These are phyloP conservation scores for Xiphophorus maculatus DNA, from an alignment of 2,113 vertebrate genomes.

Conservation along the genomic window DNA sequence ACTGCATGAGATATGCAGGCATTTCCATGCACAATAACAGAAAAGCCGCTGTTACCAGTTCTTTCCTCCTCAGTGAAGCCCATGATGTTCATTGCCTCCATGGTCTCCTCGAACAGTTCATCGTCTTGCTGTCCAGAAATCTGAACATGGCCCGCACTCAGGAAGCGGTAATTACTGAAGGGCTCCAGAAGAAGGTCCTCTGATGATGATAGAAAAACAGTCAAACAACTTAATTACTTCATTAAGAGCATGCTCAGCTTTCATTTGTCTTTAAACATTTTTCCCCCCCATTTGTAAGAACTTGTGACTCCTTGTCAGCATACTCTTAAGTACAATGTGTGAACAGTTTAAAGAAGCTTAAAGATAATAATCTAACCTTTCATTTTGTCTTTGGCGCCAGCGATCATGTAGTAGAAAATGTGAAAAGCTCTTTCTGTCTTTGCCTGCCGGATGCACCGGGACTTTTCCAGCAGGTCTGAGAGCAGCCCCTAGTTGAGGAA, in stretches of 20 bases:
- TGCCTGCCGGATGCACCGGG: slow-evolving; percentile 94
- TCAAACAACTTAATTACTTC: not conserved
- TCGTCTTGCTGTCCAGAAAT: slow-evolving; percentile 90
- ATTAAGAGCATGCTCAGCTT: not conserved
- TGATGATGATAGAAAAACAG: slow-evolving; percentile 49
- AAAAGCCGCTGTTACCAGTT: slow-evolving; percentile 71
- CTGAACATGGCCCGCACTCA: slow-evolving; percentile 87
- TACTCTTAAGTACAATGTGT: not conserved
- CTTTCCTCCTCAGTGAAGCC: slow-evolving; percentile 91
- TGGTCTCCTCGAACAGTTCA: slow-evolving; percentile 92
- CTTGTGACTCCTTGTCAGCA: not conserved
- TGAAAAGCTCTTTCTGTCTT: slow-evolving; percentile 96
- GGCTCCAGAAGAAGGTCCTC: slow-evolving; percentile 91
- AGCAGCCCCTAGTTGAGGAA: slow-evolving; percentile 60
- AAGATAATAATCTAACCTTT: slow-evolving; percentile 56
- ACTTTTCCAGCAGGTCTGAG: slow-evolving; percentile 95
- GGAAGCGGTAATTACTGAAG: slow-evolving; percentile 90
- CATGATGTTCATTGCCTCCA: slow-evolving; percentile 96
- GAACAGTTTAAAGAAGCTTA: too few species aligned
- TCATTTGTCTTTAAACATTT: not conserved
- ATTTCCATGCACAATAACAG: not conserved
- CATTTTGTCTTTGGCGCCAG: slow-evolving; percentile 82
- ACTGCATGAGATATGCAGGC: not conserved
- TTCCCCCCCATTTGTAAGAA: not conserved
- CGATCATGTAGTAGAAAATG: slow-evolving; percentile 96